These are phyloP conservation scores for Eleginops maclovinus DNA, from an alignment of 2,113 vertebrate genomes.

Conservation along the genomic window DNA sequence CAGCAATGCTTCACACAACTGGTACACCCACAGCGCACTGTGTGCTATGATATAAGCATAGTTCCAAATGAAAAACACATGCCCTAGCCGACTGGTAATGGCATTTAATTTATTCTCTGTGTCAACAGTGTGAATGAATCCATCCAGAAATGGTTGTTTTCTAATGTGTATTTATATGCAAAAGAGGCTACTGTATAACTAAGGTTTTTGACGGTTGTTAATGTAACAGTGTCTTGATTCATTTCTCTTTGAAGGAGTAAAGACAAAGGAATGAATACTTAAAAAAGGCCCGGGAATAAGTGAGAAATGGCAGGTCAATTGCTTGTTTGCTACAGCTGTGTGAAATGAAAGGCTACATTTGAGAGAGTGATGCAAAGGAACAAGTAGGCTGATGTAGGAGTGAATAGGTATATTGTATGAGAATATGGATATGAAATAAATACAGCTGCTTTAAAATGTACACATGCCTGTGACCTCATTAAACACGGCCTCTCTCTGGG, in stretches of 20 bases:
- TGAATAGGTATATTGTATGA: slow-evolving; percentile 28
- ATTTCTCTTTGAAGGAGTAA: slow-evolving; percentile 18
- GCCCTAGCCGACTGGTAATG: background rate
- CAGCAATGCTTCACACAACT: slow-evolving; percentile 52
- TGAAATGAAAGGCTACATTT: slow-evolving; percentile 33
- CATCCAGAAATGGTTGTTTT: slow-evolving; percentile 13
- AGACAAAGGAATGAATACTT: background rate
- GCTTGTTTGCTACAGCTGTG: background rate
- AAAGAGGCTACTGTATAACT: slow-evolving; percentile 20
- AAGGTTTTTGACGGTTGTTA: slow-evolving; percentile 7
- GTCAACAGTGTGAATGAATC: slow-evolving; percentile 26
- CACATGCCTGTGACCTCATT: slow-evolving; percentile 57
- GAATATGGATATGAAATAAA: slow-evolving; percentile 47
- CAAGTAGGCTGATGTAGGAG: slow-evolving; percentile 23
- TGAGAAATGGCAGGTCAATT: slow-evolving; percentile 22
- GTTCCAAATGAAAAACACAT: slow-evolving; percentile 22
- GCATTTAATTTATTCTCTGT: slow-evolving; percentile 15
- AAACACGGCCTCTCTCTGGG: slow-evolving; percentile 43
- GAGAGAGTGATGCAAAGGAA: slow-evolving; percentile 24
- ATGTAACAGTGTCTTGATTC: slow-evolving; percentile 16
- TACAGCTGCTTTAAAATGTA: slow-evolving; percentile 52
- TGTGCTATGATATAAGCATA: slow-evolving; percentile 24
- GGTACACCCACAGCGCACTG: slow-evolving; percentile 47
- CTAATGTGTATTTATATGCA: slow-evolving; percentile 10
- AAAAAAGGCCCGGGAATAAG: slow-evolving; percentile 23